These are phyloP conservation scores for Acanthaster planci DNA, from an alignment of 35 echinoderm and acorn worm genomes.

Conservation along the genomic window DNA sequence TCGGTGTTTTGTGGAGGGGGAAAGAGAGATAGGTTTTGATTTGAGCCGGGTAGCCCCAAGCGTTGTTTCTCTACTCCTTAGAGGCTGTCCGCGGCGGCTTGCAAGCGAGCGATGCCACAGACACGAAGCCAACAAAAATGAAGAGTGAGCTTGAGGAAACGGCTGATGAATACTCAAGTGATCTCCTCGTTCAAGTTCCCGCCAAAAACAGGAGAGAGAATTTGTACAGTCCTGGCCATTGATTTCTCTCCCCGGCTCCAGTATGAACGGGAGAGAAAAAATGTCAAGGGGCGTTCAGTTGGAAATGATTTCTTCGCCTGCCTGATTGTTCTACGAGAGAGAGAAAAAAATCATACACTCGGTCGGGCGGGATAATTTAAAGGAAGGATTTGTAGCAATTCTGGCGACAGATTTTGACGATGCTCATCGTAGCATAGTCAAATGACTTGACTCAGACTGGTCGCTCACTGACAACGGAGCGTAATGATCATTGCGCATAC, in stretches of 20 bases:
- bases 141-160: background rate
- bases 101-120: background rate
- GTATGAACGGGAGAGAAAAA: background rate
- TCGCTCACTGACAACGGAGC: background rate
- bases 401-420: background rate
- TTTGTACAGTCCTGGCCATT: too few species aligned
- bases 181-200: slow-evolving; percentile 4
- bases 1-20: slow-evolving; percentile 15
- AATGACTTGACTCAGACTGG: too few species aligned
- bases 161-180: slow-evolving; percentile 20
- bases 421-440: too few species aligned
- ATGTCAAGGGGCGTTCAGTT: slow-evolving; percentile 4
- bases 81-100: slow-evolving; percentile 8
- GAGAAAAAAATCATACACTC: slow-evolving; percentile 17
- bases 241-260: background rate
- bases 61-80: slow-evolving; percentile 16
- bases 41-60: slow-evolving; percentile 13
- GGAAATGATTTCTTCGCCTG: slow-evolving; percentile 31
- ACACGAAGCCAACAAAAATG: background rate
- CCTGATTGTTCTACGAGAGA: slow-evolving; percentile 24
- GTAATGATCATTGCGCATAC: slow-evolving; percentile 15
- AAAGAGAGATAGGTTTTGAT: slow-evolving; percentile 11
- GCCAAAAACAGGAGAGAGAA: background rate
- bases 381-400: slow-evolving; percentile 21
- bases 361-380: slow-evolving; percentile 26